Conservation (phyloP, 1,140 invertebrate genomes). For the Cecropterus lyciades region DNA sequence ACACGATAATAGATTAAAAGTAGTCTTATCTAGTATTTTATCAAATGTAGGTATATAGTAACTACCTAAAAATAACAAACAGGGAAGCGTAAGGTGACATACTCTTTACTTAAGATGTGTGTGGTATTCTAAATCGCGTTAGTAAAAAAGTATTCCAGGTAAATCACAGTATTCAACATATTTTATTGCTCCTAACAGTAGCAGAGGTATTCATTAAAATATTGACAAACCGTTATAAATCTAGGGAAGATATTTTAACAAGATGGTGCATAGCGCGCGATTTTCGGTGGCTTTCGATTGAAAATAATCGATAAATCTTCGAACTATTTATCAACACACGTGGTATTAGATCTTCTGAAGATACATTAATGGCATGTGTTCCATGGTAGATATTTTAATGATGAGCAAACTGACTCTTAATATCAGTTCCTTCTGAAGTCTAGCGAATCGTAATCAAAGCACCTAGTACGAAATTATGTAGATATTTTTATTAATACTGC, state of each 20-base stretch:
- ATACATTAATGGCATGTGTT: constrained; percentile 25
- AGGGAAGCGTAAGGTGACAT: too few relatives aligned
- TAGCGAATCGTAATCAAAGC: too few relatives aligned
- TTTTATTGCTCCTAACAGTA: constrained; percentile 46
- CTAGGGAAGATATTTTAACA: constrained; percentile 67
- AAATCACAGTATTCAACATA: constrained; percentile 26
- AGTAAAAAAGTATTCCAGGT: constrained; percentile 7
- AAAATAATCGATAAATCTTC: constrained; percentile 41
- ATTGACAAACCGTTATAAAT: constrained; percentile 62
- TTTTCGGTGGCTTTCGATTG: constrained; percentile 46
- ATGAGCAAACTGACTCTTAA: constrained; percentile 32
- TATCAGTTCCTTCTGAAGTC: background rate
- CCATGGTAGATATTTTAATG: constrained; percentile 53
- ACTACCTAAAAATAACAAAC: too few relatives aligned
- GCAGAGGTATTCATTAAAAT: constrained; percentile 67
- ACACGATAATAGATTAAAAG: too few relatives aligned
- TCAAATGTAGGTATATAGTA: too few relatives aligned
- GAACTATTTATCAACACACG: constrained; percentile 39
- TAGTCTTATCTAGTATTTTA: too few relatives aligned
- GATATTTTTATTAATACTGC: too few relatives aligned
- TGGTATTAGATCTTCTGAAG: constrained; percentile 19
- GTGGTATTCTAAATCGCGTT: background rate
- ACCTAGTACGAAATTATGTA: too few relatives aligned
- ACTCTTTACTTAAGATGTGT: background rate
- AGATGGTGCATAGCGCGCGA: constrained; percentile 52